Evolutionary conservation across 2,797 vertebrate genomes (phyloP).

Genomic region (Muscicapa striata): DNA sequence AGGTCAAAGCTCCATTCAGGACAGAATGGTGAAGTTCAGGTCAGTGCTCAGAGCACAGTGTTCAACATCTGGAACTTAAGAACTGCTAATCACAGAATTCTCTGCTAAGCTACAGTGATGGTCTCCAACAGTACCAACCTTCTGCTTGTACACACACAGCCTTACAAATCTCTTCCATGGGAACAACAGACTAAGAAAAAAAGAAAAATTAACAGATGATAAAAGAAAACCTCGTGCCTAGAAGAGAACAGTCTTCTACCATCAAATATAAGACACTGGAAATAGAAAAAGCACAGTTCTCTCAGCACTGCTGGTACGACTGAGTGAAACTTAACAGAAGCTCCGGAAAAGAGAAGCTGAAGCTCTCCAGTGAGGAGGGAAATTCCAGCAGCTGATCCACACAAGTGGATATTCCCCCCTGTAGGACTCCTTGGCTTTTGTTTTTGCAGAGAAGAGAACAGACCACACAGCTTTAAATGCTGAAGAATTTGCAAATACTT

Average conservation of each 20-base stretch:
- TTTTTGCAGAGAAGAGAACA: background rate
- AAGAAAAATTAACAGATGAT: background rate
- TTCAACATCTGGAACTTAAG: background rate
- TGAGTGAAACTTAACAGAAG: background rate
- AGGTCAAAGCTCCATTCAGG: background rate
- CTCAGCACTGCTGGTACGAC: background rate
- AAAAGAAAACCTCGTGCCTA: background rate
- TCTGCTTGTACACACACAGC: background rate
- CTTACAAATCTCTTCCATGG: background rate
- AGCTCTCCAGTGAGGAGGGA: background rate
- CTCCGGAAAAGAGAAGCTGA: background rate
- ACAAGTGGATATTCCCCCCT: background rate
- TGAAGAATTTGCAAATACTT: background rate
- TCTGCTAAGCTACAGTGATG: background rate
- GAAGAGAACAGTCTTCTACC: background rate
- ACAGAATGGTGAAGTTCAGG: background rate
- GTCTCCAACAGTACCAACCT: background rate
- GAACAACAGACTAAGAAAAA: background rate
- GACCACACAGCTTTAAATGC: background rate
- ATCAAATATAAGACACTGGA: background rate
- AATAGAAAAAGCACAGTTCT: background rate
- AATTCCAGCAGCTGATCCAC: constrained; percentile 12
- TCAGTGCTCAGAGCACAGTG: background rate
- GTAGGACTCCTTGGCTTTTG: background rate
- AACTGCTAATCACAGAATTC: background rate